Evolutionary conservation across 2,113 vertebrate species (phyloP), one percentile per base, ranked within the genome.

Genomic region (Thamnaconus septentrionalis): DNA sequence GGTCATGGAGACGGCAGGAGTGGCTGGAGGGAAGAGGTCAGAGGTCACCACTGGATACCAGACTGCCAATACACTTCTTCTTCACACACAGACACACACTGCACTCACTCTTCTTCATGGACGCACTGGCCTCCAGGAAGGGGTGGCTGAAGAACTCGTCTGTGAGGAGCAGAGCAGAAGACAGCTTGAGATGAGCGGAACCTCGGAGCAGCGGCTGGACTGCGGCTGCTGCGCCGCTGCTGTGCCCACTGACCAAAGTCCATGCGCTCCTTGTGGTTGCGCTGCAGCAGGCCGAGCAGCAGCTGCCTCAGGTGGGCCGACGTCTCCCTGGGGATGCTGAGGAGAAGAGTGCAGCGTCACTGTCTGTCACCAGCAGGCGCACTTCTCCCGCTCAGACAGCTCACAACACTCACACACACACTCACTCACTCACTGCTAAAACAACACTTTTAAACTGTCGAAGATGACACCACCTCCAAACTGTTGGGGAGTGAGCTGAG

Each of bases 21-120:
- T 91, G 65, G 94, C 96, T 98, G 82, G 8, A 10, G 47, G 11
- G 4, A 58, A 61, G 3, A 59, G 53, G 18, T 31, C 18, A 31
- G 18, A 31, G 18, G 18, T 31, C 18, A 31, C 18, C 18, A 31
- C 18, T 31, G 18, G 18, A 31, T 31, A 31, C 18, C 2, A 31
- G 18, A 31, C 18, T 31, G 18, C 18, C 18, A 31, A 31, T 31
- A 31, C 18, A 31, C 18, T 31, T 31, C 18, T 31, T 2, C 18
- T 31, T 31, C 18, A 1, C 18, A 31, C 18, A 31, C 44, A 45
- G n/a, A n/a, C 44, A 45, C 44, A 45, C 44, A 45, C 44, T 45
- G n/a, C 9, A 95, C 96, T 96, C 87, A 98, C 96, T 94, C 88
- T 98, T 98, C 89, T 96, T 98, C 90, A 98, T 89, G 10, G 94